These are phyloP conservation scores for Andricus curvator DNA, from an alignment of 2,888 invertebrate genomes.

Conservation along the genomic window DNA sequence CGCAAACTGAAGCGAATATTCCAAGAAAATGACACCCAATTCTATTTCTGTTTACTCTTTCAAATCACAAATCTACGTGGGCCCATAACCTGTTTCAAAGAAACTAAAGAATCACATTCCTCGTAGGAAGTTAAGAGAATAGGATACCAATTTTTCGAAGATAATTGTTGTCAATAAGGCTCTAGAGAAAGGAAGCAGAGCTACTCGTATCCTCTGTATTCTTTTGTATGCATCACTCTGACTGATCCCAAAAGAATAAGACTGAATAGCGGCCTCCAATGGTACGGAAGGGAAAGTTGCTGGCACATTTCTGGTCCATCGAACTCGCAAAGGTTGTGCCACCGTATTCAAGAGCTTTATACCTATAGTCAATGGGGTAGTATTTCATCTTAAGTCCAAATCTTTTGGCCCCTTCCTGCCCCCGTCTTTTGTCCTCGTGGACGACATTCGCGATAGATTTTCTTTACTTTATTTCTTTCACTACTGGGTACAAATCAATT, in stretches of 20 bases:
- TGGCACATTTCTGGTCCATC: conserved; percentile 46
- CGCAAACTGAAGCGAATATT: too few species aligned
- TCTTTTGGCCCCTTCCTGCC: conserved; percentile 18
- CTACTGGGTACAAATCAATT: conserved; percentile 40
- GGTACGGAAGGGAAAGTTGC: conserved; percentile 48
- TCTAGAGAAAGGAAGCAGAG: not conserved
- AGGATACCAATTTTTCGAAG: not conserved
- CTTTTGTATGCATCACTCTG: conserved; percentile 9
- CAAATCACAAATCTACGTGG: too few species aligned
- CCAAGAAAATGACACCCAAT: too few species aligned
- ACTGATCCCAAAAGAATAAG: conserved; percentile 26
- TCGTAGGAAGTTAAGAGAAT: not conserved
- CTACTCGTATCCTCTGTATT: not conserved
- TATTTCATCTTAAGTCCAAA: conserved; percentile 39
- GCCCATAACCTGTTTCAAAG: too few species aligned
- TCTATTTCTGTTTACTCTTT: too few species aligned
- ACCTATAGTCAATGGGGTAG: conserved; percentile 33
- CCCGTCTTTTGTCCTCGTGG: conserved; percentile 19
- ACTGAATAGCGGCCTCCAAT: conserved; percentile 42
- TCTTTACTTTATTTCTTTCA: conserved; percentile 33
- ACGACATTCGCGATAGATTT: conserved; percentile 34
- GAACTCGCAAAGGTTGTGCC: conserved; percentile 45
- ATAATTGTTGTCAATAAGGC: conserved; percentile 3
- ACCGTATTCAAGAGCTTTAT: conserved; percentile 30
- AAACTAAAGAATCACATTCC: not conserved